Evolutionary conservation across 1,140 invertebrate species (phyloP).

Genomic region (Listronotus bonariensis): DNA sequence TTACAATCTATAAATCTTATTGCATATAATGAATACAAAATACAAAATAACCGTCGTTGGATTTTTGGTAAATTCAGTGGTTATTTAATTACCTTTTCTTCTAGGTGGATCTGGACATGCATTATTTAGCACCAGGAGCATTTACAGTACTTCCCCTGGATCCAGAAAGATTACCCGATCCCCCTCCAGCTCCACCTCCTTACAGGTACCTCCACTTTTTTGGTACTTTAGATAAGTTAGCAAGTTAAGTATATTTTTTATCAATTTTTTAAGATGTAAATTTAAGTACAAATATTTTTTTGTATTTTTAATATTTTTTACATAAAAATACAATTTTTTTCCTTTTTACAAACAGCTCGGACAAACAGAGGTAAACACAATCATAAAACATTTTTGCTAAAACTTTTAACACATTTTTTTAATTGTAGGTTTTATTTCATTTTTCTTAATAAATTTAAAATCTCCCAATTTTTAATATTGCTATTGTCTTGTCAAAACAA

Average conservation of each 20-base stretch:
- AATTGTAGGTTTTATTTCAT: too few relatives aligned
- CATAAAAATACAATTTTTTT: conserved; percentile 5
- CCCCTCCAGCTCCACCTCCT: conserved; percentile 48
- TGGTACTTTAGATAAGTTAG: neutral
- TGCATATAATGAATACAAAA: neutral
- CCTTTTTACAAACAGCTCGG: conserved; percentile 14
- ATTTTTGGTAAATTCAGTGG: too few relatives aligned
- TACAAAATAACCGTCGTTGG: neutral
- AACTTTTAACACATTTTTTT: neutral
- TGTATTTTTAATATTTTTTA: neutral
- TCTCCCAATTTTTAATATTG: too few relatives aligned
- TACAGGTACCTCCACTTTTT: conserved; percentile 44
- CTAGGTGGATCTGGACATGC: conserved; percentile 44
- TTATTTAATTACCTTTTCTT: too few relatives aligned
- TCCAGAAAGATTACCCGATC: conserved; percentile 41
- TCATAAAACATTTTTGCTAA: neutral
- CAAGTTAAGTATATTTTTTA: neutral
- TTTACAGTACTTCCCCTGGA: conserved; percentile 52
- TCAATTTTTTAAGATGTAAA: neutral
- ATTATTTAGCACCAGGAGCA: conserved; percentile 50
- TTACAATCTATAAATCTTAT: too few relatives aligned
- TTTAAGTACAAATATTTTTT: conserved; percentile 2
- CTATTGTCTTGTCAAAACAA: too few relatives aligned
- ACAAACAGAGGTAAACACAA: conserved; percentile 20
- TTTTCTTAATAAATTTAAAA: too few relatives aligned